Evolutionary conservation across 2,797 vertebrate genomes (phyloP).

Genomic region (Pantherophis alleghaniensis): DNA sequence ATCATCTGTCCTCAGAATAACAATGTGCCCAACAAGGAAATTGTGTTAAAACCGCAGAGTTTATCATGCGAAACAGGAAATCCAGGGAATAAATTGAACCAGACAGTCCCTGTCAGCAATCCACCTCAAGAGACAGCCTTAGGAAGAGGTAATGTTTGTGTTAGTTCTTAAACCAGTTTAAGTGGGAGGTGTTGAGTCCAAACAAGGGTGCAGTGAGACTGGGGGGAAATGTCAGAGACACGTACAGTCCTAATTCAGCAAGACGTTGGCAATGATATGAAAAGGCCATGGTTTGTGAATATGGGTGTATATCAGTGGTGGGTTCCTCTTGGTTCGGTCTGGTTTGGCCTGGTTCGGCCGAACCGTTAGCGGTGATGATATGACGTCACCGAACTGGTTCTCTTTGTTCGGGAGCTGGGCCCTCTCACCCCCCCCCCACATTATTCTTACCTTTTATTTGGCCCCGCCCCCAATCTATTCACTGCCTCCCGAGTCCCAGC

Average conservation of each 20-base stretch:
- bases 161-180: background rate
- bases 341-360: too few species aligned
- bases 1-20: constrained; percentile 4
- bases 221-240: background rate
- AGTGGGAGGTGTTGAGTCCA: background rate
- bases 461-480: too few species aligned
- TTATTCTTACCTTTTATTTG: too few species aligned
- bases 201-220: background rate
- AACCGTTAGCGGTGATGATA: too few species aligned
- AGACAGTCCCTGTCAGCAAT: background rate
- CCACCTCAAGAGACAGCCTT: background rate
- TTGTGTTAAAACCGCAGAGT: constrained; percentile 26
- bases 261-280: background rate
- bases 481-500: too few species aligned
- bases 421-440: too few species aligned
- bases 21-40: constrained; percentile 46
- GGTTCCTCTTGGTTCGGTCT: too few species aligned
- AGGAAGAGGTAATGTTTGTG: constrained; percentile 46
- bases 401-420: too few species aligned
- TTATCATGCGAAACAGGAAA: constrained; percentile 18
- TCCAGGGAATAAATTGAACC: constrained; percentile 8
- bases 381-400: too few species aligned
- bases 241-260: background rate
- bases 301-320: background rate
- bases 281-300: background rate